Evolutionary conservation across 2,113 vertebrate genomes (phyloP).

Genomic region (Cygnus buccinator): DNA sequence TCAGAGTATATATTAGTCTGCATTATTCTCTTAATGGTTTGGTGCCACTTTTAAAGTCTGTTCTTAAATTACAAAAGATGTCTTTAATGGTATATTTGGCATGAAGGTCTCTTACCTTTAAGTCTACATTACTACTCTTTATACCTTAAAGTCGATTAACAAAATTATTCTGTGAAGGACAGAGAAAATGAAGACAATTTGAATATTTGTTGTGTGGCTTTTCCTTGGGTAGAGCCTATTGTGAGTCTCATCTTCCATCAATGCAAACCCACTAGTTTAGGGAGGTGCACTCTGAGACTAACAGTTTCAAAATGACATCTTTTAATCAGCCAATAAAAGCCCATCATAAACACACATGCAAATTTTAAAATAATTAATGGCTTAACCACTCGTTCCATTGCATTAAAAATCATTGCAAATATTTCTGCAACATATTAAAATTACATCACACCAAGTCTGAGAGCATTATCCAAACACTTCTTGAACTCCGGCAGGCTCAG

Average conservation of each 20-base stretch:
- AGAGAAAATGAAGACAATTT: neutral
- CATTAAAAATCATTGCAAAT: neutral
- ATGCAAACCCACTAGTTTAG: neutral
- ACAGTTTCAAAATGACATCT: neutral
- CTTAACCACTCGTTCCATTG: neutral
- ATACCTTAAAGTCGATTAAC: neutral
- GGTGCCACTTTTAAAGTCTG: neutral
- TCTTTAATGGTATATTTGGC: neutral
- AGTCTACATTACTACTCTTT: neutral
- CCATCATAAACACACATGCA: neutral
- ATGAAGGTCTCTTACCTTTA: neutral
- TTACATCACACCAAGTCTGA: neutral
- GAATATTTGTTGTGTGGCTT: neutral
- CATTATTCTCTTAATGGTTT: neutral
- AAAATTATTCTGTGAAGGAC: neutral
- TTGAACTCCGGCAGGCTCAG: too few species aligned
- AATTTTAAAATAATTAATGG: neutral
- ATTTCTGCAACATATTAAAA: neutral
- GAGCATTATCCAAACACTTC: too few species aligned
- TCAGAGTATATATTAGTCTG: neutral
- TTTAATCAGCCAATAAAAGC: constrained; percentile 10
- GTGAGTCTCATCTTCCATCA: neutral
- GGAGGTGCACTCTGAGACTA: neutral
- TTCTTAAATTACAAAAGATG: neutral
- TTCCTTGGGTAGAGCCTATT: neutral